Percentiles rank a stretch among this genome's conserved stretches.
These are phyloP conservation scores for Muscicapa comitata DNA, from an alignment of 2,797 vertebrate genomes.

Conservation along the genomic window DNA sequence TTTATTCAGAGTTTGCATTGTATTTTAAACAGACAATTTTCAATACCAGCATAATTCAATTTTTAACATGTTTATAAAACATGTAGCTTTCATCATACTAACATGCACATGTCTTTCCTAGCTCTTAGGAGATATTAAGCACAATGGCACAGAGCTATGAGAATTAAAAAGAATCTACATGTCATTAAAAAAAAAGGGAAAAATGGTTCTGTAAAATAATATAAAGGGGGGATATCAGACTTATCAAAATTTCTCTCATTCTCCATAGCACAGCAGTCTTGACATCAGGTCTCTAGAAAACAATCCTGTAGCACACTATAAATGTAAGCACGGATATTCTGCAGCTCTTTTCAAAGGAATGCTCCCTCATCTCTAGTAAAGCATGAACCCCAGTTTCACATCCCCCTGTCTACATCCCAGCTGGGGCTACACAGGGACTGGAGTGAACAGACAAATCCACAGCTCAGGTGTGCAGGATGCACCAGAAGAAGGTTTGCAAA, in stretches of 20 bases:
- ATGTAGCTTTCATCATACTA: background rate
- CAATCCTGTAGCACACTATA: background rate
- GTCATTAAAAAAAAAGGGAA: fast-evolving
- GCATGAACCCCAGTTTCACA: background rate
- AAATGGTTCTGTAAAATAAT: background rate
- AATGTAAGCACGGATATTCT: background rate
- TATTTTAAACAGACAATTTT: constrained; percentile 7
- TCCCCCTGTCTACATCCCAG: background rate
- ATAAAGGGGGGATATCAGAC: background rate
- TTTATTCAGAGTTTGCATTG: background rate
- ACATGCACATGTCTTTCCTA: background rate
- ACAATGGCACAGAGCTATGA: background rate
- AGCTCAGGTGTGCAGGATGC: fast-evolving
- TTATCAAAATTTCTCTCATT: background rate
- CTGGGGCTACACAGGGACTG: fast-evolving
- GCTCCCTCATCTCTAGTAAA: background rate
- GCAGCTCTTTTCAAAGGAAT: background rate
- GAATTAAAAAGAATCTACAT: background rate
- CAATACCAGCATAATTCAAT: background rate
- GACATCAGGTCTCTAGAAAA: background rate
- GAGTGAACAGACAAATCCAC: fast-evolving
- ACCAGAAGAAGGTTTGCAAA: background rate
- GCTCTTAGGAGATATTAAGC: background rate
- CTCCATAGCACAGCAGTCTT: background rate
- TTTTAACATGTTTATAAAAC: background rate